Percentiles rank a stretch among this genome's conserved stretches.
phyloP scores from a whole-genome alignment of 1,140 invertebrate species.

The Drosophila subobscura region DNA sequence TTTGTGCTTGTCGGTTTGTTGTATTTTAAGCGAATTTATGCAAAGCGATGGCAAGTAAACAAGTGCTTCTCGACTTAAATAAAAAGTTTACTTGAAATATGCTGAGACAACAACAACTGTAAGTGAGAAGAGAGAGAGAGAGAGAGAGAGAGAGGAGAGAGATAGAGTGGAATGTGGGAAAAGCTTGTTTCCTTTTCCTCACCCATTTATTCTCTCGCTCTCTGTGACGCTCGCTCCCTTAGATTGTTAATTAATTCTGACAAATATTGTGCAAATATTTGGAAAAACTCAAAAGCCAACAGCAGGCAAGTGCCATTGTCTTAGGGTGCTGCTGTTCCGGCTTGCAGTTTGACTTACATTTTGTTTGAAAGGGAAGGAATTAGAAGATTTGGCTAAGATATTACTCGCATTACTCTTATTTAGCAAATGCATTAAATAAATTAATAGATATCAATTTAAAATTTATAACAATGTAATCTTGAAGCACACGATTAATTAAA shows the following conservation, averaged over 20 bases:
- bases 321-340: neutral
- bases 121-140: neutral
- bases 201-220: neutral
- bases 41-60: constrained; percentile 63
- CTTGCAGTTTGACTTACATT: no score
- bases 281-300: constrained; percentile 41
- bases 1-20: constrained; percentile 21
- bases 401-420: no score
- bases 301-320: constrained; percentile 3
- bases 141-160: constrained; percentile 31
- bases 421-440: no score
- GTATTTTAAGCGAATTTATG: constrained; percentile 54
- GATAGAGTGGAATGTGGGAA: neutral
- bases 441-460: no score
- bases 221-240: neutral
- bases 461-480: no score
- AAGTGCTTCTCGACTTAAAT: constrained; percentile 16
- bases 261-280: constrained; percentile 79
- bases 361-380: neutral
- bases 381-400: no score
- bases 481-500: no score
- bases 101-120: constrained; percentile 49
- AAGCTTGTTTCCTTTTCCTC: neutral
- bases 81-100: constrained; percentile 50
- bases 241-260: constrained; percentile 78